phyloP scores from a whole-genome alignment of 1,140 invertebrate species.

The Bombus turneri region DNA sequence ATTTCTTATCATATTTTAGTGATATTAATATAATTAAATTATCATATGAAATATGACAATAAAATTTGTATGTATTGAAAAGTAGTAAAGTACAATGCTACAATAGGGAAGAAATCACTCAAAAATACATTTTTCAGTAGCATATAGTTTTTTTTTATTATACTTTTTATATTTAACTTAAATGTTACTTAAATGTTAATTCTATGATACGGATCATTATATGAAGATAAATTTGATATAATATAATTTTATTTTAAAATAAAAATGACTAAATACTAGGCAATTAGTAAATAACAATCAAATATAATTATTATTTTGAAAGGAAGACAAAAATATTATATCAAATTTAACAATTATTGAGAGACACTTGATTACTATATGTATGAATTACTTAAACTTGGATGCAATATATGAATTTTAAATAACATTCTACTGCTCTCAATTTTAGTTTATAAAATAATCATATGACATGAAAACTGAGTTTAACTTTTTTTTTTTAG shows the following conservation, averaged over 20 bases:
- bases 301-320: constrained; percentile 9
- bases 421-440: background rate
- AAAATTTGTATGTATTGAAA: constrained; percentile 28
- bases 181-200: constrained; percentile 67
- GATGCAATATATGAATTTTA: background rate
- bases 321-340: background rate
- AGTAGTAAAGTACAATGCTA: background rate
- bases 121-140: constrained; percentile 44
- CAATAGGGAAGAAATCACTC: constrained; percentile 15
- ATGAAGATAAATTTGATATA: constrained; percentile 64
- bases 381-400: constrained; percentile 1
- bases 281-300: constrained; percentile 28
- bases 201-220: constrained; percentile 65
- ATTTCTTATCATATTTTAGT: background rate
- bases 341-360: constrained; percentile 5
- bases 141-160: constrained; percentile 56
- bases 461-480: constrained; percentile 1
- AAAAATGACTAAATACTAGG: constrained; percentile 47
- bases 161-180: constrained; percentile 39
- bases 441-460: constrained; percentile 6
- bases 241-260: constrained; percentile 42
- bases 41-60: background rate
- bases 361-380: background rate
- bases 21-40: background rate
- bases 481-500: background rate